Percentiles rank a stretch among this genome's conserved stretches.
phyloP scores from a whole-genome alignment of 2,113 vertebrate species.

The Fulmarus glacialis region DNA sequence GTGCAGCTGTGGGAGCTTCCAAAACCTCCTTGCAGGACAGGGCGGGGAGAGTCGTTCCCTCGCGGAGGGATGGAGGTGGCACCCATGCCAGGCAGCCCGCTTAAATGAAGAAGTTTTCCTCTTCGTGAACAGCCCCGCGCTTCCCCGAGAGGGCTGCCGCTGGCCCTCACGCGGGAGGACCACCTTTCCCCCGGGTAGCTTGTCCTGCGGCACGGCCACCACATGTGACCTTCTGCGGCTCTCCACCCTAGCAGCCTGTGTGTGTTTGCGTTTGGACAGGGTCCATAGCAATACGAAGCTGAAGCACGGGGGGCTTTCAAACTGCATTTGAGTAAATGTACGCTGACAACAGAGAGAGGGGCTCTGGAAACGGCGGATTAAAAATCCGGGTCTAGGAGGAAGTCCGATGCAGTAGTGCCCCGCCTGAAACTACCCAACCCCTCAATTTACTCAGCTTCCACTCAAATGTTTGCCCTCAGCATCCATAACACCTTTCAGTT shows the following conservation, averaged over 20 bases:
- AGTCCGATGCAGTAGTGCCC: neutral
- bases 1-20: neutral
- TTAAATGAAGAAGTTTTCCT: neutral
- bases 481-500: neutral
- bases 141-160: fast-evolving
- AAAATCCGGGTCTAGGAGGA: neutral
- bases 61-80: fast-evolving
- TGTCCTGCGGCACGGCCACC: neutral
- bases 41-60: neutral
- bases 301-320: neutral
- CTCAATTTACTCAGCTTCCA: neutral
- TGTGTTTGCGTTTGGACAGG: fast-evolving
- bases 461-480: neutral
- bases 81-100: neutral
- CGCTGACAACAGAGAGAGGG: neutral
- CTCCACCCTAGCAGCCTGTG: too few species aligned
- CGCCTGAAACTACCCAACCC: neutral
- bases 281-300: neutral
- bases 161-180: fast-evolving
- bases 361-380: neutral
- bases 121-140: fast-evolving
- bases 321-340: neutral
- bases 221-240: neutral
- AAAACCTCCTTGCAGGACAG: neutral
- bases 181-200: too few species aligned